Evolutionary conservation across 2,113 vertebrate genomes (phyloP).

Genomic region (Oceanodroma tethys): DNA sequence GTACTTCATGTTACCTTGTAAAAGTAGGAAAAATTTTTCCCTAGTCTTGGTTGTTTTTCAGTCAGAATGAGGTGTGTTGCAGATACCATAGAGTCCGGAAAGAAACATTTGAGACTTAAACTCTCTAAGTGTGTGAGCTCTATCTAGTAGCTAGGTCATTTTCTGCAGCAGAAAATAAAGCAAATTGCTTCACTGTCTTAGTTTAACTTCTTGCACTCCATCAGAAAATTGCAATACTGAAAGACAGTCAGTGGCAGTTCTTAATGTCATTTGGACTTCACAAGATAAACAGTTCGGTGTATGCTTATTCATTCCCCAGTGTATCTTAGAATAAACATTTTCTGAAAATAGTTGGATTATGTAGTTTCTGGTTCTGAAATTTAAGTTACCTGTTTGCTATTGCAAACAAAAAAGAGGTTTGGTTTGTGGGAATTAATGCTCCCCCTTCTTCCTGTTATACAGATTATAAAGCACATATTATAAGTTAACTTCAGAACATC

Average conservation of each 20-base stretch:
- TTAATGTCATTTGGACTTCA: not conserved
- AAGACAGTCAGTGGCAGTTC: not conserved
- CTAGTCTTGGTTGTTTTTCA: not conserved
- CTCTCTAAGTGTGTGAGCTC: not conserved
- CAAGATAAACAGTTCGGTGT: not conserved
- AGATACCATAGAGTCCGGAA: not conserved
- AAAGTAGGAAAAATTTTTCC: not conserved
- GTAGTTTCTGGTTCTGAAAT: not conserved
- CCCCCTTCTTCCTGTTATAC: not conserved
- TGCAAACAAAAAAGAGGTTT: not conserved
- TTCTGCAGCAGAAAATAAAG: not conserved
- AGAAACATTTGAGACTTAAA: not conserved
- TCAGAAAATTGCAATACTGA: not conserved
- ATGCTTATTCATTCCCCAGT: not conserved
- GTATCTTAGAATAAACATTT: not conserved
- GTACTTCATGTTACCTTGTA: not conserved
- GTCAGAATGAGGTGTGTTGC: not conserved
- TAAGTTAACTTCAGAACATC: not conserved
- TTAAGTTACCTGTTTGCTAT: not conserved
- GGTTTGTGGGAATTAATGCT: not conserved
- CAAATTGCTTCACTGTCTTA: not conserved
- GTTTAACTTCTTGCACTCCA: not conserved
- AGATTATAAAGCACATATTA: not conserved
- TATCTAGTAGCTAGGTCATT: not conserved
- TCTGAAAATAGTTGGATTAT: not conserved